Evolutionary conservation across 2,888 invertebrate species (phyloP).

Genomic region (Nephrotoma guestfalica): DNA sequence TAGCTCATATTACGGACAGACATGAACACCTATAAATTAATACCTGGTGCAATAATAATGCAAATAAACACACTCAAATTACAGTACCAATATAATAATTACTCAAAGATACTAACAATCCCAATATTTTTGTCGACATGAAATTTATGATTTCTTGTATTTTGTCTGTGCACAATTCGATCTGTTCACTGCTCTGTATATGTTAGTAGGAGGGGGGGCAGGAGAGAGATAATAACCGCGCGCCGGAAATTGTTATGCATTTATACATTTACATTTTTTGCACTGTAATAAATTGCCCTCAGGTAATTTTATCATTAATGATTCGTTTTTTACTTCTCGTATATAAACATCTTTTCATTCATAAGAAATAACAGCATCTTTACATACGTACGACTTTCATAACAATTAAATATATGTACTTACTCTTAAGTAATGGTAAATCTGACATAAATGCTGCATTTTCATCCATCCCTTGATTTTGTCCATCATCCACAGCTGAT

Average conservation of each 20-base stretch:
- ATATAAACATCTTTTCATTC: neutral
- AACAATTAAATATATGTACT: constrained; percentile 31
- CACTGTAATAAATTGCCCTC: neutral
- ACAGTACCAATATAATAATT: neutral
- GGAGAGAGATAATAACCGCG: neutral
- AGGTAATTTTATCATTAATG: neutral
- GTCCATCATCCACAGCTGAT: constrained; percentile 42
- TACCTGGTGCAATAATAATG: neutral
- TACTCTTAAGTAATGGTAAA: constrained; percentile 79
- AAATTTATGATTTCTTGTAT: neutral
- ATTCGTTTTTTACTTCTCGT: neutral
- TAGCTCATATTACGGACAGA: neutral
- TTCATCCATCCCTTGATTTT: constrained; percentile 75
- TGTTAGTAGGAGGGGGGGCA: neutral
- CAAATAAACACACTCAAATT: neutral
- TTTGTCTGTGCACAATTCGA: neutral
- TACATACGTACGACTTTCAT: neutral
- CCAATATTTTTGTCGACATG: neutral
- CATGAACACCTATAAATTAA: neutral
- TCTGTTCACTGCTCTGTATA: neutral
- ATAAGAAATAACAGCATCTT: neutral
- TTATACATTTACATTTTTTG: neutral
- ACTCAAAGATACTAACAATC: neutral
- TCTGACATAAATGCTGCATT: constrained; percentile 80
- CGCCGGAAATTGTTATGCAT: neutral